Evolutionary conservation across 2,797 vertebrate genomes (phyloP), one percentile per base, ranked within the genome.

Genomic region (Gorsachius magnificus): DNA sequence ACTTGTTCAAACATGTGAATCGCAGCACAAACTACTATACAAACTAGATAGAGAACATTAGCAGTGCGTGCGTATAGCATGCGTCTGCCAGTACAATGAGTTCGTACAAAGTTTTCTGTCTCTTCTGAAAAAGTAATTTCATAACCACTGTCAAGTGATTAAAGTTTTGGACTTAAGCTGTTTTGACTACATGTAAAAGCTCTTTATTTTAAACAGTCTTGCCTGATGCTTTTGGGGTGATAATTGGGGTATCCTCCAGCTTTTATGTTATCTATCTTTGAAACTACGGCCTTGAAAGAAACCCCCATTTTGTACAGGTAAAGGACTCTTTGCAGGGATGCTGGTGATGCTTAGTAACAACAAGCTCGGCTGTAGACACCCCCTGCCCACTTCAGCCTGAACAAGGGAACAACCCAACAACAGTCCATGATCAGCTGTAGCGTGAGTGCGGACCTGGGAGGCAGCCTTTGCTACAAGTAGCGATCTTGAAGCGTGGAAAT

Each of bases 401-500:
- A 4, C 25, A 20, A 31, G 4, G 5, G 33, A 31, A 20, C 28
- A 65, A 1, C 45, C 61, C 70, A 53, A 0, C 41, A 22, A 3
- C 13, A 24, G 56, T 31, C 51, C 2, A 14, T 7, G 69, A 5
- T 29, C 1, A 3, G 22, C 3, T 56, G 29, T 41, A 60, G 31
- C 43, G 3, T 1, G 16, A 28, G 28, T 3, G 8, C 1, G 12
- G 33, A 50, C 2, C 25, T 38, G 38, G 56, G 53, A 22, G 15
- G 60, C 45, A 60, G 58, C 61, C 35, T 36, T 36, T 48, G 33
- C 57, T 64, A 29, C 17, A 57, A 65, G 29, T 29, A 19, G 28
- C 0, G 3, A 22, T n/a, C 63, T 36, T 14, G 20, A 14, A 54
- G n/a, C 2, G 0, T 43, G 68, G 74, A n/a, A 36, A 12, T 33